phyloP scores from a whole-genome alignment of 2,113 vertebrate genomes.

The Pteronura brasiliensis region DNA sequence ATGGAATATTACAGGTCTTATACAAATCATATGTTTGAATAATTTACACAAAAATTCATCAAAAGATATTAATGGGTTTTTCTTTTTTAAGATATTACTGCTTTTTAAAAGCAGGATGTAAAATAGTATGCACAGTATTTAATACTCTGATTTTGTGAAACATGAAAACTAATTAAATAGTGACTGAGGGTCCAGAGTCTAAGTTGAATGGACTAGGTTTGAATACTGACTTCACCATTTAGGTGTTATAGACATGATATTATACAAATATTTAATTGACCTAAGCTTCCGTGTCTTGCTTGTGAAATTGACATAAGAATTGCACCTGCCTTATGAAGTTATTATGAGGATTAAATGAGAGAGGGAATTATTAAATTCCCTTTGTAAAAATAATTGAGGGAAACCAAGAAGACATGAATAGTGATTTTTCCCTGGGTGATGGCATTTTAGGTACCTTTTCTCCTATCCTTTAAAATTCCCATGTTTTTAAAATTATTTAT shows the following conservation, averaged over 20 bases:
- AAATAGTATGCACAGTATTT: not conserved
- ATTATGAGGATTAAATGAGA: not conserved
- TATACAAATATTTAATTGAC: not conserved
- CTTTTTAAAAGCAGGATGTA: not conserved
- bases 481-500: not conserved
- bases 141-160: not conserved
- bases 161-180: not conserved
- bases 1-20: not conserved
- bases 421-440: not conserved
- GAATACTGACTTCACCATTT: not conserved
- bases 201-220: not conserved
- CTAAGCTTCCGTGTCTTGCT: not conserved
- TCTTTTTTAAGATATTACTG: not conserved
- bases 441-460: not conserved
- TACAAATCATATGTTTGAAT: constrained; percentile 11
- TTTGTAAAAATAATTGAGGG: not conserved
- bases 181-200: not conserved
- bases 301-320: not conserved
- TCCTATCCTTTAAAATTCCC: not conserved
- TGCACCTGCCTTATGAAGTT: not conserved
- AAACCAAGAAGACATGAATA: not conserved
- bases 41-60: not conserved
- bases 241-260: not conserved
- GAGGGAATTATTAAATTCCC: not conserved
- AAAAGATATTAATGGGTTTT: not conserved